These are phyloP conservation scores for Eilema depressum DNA, from an alignment of 2,888 invertebrate genomes.

Conservation along the genomic window DNA sequence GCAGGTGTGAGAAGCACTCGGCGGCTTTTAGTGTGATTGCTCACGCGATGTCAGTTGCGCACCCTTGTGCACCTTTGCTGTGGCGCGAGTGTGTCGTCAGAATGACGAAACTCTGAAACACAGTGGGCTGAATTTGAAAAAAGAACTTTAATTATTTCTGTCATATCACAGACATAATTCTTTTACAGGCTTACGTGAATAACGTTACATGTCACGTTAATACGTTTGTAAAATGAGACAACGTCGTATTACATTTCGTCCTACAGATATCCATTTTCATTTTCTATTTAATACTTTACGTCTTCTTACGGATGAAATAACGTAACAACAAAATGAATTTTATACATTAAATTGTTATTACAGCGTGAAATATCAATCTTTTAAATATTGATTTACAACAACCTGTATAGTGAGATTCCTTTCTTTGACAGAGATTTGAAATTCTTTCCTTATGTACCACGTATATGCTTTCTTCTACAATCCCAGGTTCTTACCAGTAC, in stretches of 20 bases:
- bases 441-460: no score
- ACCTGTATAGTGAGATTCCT: no score
- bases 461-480: no score
- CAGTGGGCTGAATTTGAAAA: not conserved
- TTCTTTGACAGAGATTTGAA: no score
- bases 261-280: not conserved
- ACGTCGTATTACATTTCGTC: not conserved
- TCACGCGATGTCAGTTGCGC: slow-evolving; percentile 40
- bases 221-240: not conserved
- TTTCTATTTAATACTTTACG: no score
- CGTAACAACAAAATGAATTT: no score
- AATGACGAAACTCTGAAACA: not conserved
- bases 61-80: slow-evolving; percentile 13
- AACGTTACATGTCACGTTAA: not conserved
- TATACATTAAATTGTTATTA: no score
- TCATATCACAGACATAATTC: not conserved
- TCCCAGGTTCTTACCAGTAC: no score
- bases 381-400: no score
- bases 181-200: not conserved
- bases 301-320: no score
- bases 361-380: no score
- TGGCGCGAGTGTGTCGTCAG: slow-evolving; percentile 7
- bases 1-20: slow-evolving; percentile 53
- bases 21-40: slow-evolving; percentile 70
- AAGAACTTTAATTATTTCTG: not conserved